Evolutionary conservation across 2,797 vertebrate genomes (phyloP).

Genomic region (Vespertilio murinus): DNA sequence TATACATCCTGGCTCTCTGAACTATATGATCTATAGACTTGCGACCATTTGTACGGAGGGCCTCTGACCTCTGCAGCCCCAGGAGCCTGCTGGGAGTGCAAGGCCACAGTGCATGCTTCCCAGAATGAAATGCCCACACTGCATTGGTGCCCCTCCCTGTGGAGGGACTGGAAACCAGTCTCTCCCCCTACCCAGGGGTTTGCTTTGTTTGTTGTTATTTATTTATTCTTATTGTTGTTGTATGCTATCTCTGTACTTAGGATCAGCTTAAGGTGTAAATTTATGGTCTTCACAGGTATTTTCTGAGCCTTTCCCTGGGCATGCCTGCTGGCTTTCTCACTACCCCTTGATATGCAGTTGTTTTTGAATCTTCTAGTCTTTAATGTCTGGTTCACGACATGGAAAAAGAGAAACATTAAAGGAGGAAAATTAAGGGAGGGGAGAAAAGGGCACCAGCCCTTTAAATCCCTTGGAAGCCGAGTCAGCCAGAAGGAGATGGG

Average conservation of each 20-base stretch:
- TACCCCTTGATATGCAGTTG: not conserved
- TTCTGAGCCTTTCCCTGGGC: not conserved
- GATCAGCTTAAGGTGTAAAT: not conserved
- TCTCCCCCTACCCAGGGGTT: not conserved
- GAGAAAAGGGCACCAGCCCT: not conserved
- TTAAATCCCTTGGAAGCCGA: not conserved
- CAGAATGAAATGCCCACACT: not conserved
- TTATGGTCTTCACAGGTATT: not conserved
- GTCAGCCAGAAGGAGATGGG: not conserved
- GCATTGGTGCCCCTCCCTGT: not conserved
- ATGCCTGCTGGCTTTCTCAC: not conserved
- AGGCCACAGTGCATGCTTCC: not conserved
- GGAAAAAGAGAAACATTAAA: not conserved
- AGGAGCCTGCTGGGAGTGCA: not conserved
- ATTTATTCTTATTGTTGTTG: not conserved
- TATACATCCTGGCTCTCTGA: not conserved
- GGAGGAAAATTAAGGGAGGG: not conserved
- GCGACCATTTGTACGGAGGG: not conserved
- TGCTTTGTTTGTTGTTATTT: not conserved
- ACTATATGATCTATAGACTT: not conserved
- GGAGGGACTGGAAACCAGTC: not conserved
- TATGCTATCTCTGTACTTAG: not conserved
- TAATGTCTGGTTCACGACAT: not conserved
- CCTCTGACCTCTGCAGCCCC: not conserved
- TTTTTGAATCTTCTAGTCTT: not conserved